Percentiles rank a stretch among this genome's conserved stretches.
These are phyloP conservation scores for Anoplolepis gracilipes DNA, from an alignment of 1,140 invertebrate species.

Conservation along the genomic window DNA sequence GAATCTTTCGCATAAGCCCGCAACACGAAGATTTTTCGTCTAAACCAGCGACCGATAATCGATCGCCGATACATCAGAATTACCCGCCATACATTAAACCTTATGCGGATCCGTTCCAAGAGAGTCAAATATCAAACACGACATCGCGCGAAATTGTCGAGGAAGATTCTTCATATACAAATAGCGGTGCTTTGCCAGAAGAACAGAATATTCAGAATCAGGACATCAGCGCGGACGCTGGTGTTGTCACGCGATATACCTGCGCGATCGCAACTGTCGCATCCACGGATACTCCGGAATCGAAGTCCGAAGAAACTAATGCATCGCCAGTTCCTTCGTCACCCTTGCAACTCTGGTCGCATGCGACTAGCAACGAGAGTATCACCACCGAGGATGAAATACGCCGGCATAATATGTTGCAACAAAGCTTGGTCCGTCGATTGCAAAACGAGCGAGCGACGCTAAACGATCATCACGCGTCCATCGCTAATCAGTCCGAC, in stretches of 20 bases:
- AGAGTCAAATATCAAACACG: neutral
- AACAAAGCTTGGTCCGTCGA: conserved; percentile 78
- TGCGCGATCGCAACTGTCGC: conserved; percentile 82
- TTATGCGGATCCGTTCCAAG: neutral
- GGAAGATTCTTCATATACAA: neutral
- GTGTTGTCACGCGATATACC: conserved; percentile 82
- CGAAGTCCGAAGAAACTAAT: conserved; percentile 24
- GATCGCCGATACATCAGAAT: neutral
- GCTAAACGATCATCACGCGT: conserved; percentile 35
- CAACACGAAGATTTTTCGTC: conserved; percentile 8
- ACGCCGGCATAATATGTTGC: conserved; percentile 82
- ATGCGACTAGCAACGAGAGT: conserved; percentile 31
- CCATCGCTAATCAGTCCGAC: neutral
- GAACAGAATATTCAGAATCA: conserved; percentile 83
- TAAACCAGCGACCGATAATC: conserved; percentile 1
- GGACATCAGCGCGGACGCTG: conserved; percentile 80
- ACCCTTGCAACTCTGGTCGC: conserved; percentile 37
- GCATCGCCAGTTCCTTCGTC: conserved; percentile 33
- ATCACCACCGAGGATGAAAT: conserved; percentile 75
- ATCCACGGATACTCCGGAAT: conserved; percentile 61
- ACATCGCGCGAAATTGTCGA: neutral
- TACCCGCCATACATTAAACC: neutral
- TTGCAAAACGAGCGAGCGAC: conserved; percentile 71
- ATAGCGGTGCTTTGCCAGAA: conserved; percentile 9
- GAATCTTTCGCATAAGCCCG: neutral